Evolutionary conservation across 2,888 invertebrate genomes (phyloP), one percentile per base, ranked within the genome.

Genomic region (Germaria angustata): DNA sequence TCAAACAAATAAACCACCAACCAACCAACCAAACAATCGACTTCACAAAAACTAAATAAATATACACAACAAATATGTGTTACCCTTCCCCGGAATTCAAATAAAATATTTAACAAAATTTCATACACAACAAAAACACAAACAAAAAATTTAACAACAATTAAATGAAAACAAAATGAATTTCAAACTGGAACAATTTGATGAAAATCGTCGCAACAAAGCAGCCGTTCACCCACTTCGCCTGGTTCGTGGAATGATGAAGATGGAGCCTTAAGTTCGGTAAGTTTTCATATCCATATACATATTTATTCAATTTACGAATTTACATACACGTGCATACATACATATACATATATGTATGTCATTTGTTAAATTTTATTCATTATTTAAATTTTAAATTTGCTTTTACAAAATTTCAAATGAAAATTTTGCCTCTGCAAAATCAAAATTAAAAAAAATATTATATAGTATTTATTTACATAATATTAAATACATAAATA

Each of bases 211-310:
- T 34, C 9, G 28, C 49, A 63, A 28, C 39, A 55, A 57, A 72
- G 73, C 78, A 91, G 91, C 87, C 90, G 91, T 55, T 90, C 91
- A 72, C 91, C 91, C 82, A 88, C 90, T 63, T 90, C 91, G 49
- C 91, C 91, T 34, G 88, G 90, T 78, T 90, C 90, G 2, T 91
- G 91, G 91, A 90, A 90, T 82, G 91, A 91, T 81, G 91, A 91
- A 73, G 91, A 91, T 76, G 90, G 88, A 36, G 89, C 88, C 9
- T 84, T 90, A 65, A 91, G 88, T 85, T 89, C 90, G 86, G 91
- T 90, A 84, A 89, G 90, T 86, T 69, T 61, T 82, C 53, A 41
- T 57, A 49, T 57, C 11, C n/a, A 36, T 2, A 6, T 11, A 8
- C 2, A 36, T 8, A 6, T 36, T 2, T 6, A 11, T 36, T 36